phyloP scores from a whole-genome alignment of 2,797 vertebrate species.

The Enteromius paludinosus region DNA sequence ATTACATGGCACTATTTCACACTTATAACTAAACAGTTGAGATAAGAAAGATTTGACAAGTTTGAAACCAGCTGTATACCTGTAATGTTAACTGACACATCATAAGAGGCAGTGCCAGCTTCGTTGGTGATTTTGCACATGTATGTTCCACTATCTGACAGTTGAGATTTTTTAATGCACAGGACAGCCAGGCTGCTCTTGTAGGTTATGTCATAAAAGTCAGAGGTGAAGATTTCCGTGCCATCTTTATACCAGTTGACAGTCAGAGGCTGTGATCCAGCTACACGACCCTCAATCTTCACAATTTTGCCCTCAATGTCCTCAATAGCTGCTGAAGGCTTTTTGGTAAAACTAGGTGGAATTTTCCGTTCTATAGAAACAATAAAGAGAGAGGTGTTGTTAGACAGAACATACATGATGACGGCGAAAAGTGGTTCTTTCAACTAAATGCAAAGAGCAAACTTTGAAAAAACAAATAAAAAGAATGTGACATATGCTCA shows the following conservation, averaged over 20 bases:
- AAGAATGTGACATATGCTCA: constrained; percentile 15
- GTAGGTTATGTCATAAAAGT: constrained; percentile 89
- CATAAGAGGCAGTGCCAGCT: constrained; percentile 84
- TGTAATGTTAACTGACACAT: constrained; percentile 85
- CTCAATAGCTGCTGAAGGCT: constrained; percentile 88
- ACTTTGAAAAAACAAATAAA: background rate
- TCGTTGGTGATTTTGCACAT: constrained; percentile 90
- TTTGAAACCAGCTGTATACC: constrained; percentile 72
- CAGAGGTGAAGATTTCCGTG: constrained; percentile 82
- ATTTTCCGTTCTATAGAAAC: constrained; percentile 85
- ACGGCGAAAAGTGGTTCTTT: background rate
- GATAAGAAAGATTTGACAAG: constrained; percentile 14
- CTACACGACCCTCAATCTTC: constrained; percentile 90
- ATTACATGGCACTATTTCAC: too few relatives aligned
- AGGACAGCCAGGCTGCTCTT: constrained; percentile 87
- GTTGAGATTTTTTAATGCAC: constrained; percentile 81
- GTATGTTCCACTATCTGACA: constrained; percentile 86
- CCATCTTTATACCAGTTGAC: constrained; percentile 90
- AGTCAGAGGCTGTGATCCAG: constrained; percentile 91
- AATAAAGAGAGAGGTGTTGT: constrained; percentile 10
- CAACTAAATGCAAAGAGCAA: background rate
- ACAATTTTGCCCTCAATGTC: constrained; percentile 90
- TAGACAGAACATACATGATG: background rate
- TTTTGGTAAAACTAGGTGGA: constrained; percentile 93
- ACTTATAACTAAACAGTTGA: background rate